phyloP scores from a whole-genome alignment of 2,797 vertebrate species.

The Darevskia nairensis region DNA sequence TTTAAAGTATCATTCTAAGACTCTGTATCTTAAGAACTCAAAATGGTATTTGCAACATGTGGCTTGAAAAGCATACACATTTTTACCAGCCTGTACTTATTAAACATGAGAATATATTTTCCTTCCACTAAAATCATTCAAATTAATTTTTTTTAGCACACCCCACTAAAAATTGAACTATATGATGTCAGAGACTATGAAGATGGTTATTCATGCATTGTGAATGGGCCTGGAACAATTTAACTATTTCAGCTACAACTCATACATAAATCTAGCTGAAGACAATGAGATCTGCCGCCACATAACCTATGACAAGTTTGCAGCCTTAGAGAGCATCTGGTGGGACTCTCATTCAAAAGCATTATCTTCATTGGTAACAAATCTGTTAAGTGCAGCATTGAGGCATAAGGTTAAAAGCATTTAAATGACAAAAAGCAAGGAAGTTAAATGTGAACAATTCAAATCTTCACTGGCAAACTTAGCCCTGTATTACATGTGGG shows the following conservation, averaged over 20 bases:
- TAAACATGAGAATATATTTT: conserved; percentile 60
- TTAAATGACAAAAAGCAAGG: conserved; percentile 10
- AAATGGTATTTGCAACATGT: conserved; percentile 57
- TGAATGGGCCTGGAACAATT: neutral
- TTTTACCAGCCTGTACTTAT: conserved; percentile 65
- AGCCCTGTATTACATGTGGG: neutral
- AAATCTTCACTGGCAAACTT: neutral
- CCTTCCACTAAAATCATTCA: neutral
- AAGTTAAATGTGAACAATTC: neutral
- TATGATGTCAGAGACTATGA: neutral
- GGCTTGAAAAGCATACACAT: conserved; percentile 67
- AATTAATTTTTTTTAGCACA: neutral
- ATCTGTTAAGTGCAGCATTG: neutral
- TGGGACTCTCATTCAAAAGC: neutral
- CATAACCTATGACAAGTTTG: neutral
- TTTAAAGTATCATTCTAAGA: conserved; percentile 26
- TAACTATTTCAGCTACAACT: neutral
- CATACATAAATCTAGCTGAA: neutral
- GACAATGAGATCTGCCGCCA: neutral
- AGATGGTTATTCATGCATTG: neutral
- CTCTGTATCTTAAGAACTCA: neutral
- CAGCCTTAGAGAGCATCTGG: neutral
- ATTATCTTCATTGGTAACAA: neutral
- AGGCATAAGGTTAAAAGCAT: conserved; percentile 4
- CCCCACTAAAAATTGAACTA: neutral